A percentile compares a stretch with the other conserved stretches of the same genome.
These are phyloP conservation scores for Stichodactyla mertensii DNA, from an alignment of 64 coral and sea anemone species.

Conservation along the genomic window DNA sequence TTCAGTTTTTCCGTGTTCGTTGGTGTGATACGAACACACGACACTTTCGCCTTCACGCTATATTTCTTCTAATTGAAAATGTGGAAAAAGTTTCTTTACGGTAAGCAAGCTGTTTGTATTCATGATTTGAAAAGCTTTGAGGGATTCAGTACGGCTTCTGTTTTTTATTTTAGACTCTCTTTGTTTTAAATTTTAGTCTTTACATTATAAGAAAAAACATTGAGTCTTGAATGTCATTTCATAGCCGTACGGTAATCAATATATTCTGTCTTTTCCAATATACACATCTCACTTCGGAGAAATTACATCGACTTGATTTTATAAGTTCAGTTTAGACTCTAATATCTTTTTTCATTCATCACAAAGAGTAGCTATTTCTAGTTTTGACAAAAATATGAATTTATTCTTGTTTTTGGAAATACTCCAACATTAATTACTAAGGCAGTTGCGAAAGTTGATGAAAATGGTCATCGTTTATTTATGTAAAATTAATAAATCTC, in stretches of 20 bases:
- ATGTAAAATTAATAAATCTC: neutral
- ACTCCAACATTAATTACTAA: neutral
- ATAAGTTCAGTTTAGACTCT: neutral
- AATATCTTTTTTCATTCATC: too few relatives aligned
- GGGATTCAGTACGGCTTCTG: neutral
- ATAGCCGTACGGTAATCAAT: neutral
- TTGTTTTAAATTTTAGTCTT: neutral
- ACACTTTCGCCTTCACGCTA: neutral
- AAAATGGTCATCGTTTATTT: neutral
- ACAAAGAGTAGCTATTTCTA: neutral
- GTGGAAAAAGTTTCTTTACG: neutral
- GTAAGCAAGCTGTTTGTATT: neutral
- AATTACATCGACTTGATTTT: neutral
- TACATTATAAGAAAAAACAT: neutral
- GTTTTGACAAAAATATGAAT: neutral
- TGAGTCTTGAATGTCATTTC: neutral
- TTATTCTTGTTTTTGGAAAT: neutral
- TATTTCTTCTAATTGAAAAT: neutral
- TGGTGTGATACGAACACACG: neutral
- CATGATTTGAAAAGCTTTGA: neutral
- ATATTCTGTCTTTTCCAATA: neutral
- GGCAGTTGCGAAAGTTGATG: constrained; percentile 2
- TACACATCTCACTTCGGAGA: neutral
- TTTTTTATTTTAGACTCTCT: neutral
- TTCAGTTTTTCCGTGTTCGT: neutral